Conservation (phyloP, 2,113 vertebrate genomes). For the Coracopsis vasa region DNA sequence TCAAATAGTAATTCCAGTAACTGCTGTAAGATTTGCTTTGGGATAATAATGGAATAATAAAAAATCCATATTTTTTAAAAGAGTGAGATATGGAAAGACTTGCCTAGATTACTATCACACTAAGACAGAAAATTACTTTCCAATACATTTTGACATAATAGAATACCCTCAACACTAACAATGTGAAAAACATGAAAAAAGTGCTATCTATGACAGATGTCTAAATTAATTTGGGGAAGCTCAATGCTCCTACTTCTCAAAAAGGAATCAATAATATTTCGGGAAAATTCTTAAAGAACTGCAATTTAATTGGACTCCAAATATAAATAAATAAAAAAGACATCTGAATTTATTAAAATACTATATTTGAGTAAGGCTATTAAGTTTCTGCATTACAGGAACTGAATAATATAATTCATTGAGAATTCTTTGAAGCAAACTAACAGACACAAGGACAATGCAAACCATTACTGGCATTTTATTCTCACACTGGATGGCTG, state of each 20-base stretch:
- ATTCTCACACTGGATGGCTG: not conserved
- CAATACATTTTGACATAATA: not conserved
- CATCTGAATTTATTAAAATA: not conserved
- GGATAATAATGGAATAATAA: not conserved
- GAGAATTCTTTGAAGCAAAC: not conserved
- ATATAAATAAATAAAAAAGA: not conserved
- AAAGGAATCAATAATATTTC: not conserved
- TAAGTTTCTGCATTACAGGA: not conserved
- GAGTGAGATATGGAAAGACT: not conserved
- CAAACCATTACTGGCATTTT: not conserved
- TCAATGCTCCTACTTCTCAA: not conserved
- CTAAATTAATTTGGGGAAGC: not conserved
- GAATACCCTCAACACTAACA: not conserved
- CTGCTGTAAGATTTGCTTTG: not conserved
- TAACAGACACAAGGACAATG: not conserved
- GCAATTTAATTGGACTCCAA: not conserved
- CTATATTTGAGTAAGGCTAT: not conserved
- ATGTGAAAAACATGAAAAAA: not conserved
- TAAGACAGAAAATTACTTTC: not conserved
- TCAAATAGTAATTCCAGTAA: not conserved
- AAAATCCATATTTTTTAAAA: not conserved
- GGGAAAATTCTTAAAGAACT: not conserved
- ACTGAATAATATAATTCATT: not conserved
- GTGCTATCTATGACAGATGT: not conserved
- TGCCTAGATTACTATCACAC: not conserved